Conservation (phyloP, 2,113 vertebrate species). For the Pteropus alecto region DNA sequence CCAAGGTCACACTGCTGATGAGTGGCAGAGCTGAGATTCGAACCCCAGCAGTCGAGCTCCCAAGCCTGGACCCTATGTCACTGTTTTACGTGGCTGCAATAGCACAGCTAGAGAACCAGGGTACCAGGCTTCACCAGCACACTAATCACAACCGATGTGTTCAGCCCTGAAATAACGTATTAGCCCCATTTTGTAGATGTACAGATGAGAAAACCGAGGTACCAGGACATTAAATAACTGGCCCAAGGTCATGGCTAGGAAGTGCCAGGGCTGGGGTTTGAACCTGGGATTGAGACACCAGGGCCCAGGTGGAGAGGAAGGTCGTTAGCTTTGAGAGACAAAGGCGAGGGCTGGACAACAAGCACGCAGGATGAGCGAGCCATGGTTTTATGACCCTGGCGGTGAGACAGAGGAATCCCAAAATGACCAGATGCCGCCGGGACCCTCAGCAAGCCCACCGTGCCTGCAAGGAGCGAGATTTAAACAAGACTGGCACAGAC, state of each 20-base stretch:
- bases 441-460: neutral
- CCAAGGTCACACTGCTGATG: neutral
- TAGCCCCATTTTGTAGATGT: neutral
- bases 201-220: neutral
- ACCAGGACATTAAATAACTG: neutral
- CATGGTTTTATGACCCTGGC: neutral
- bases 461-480: neutral
- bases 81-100: rapidly evolving
- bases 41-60: neutral
- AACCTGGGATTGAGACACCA: neutral
- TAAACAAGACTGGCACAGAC: neutral
- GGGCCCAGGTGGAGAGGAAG: neutral
- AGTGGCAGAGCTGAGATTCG: neutral
- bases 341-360: neutral
- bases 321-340: neutral
- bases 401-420: neutral
- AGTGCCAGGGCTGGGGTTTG: neutral
- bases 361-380: neutral
- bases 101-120: neutral
- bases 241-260: neutral
- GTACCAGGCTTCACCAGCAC: neutral
- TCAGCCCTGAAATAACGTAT: neutral
- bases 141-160: rapidly evolving
- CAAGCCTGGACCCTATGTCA: neutral
- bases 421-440: neutral